A percentile compares a stretch with the other conserved stretches of the same genome.
Conservation (phyloP, 2,797 vertebrate genomes). For the Rachycentron canadum region DNA sequence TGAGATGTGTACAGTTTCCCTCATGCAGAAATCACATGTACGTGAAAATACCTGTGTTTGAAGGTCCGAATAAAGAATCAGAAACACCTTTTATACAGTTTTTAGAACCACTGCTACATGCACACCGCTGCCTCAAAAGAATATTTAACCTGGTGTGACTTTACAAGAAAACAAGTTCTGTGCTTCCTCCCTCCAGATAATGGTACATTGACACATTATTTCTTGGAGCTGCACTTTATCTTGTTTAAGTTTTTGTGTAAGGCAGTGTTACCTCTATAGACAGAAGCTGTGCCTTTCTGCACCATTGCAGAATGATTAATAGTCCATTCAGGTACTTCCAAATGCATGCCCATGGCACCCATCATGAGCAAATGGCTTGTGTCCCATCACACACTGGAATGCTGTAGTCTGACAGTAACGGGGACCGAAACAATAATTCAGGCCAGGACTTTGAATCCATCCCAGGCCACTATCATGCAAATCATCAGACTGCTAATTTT, state of each 20-base stretch:
- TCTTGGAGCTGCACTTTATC: conserved; percentile 13
- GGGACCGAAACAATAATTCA: too few relatives aligned
- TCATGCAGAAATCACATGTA: background rate
- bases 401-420: conserved; percentile 35
- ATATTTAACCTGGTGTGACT: conserved; percentile 27
- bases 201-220: background rate
- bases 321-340: conserved; percentile 29
- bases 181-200: background rate
- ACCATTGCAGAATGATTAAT: conserved; percentile 41
- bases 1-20: background rate
- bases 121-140: conserved; percentile 5
- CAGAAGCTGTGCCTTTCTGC: conserved; percentile 30
- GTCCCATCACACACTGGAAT: conserved; percentile 13
- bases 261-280: conserved; percentile 12
- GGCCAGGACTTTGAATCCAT: too few relatives aligned
- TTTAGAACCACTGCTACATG: background rate
- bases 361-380: conserved; percentile 19
- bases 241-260: conserved; percentile 1
- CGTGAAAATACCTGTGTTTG: conserved; percentile 10
- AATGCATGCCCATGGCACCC: conserved; percentile 23
- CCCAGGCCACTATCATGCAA: too few relatives aligned
- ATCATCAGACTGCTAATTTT: too few relatives aligned
- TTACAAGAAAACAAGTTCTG: background rate
- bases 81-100: background rate
- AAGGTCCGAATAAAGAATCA: conserved; percentile 15